Conservation (phyloP, 2,797 vertebrate genomes). For the Myotis daubentonii region DNA sequence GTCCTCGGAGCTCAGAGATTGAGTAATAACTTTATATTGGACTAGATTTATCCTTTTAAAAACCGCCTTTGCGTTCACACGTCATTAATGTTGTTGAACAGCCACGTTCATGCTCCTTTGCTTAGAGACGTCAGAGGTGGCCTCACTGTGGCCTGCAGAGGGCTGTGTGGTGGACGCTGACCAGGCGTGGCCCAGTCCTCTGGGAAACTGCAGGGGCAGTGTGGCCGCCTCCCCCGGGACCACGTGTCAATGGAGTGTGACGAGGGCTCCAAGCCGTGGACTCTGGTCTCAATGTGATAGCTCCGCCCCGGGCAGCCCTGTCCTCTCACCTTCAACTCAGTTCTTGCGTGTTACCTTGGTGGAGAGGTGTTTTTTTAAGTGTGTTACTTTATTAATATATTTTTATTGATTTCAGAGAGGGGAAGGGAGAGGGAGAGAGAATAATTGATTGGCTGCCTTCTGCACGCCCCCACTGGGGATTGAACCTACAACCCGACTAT, state of each 20-base stretch:
- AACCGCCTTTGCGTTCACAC: neutral
- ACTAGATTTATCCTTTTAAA: neutral
- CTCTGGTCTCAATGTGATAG: too few relatives aligned
- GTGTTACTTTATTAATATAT: too few relatives aligned
- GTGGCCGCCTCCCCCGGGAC: rapidly evolving
- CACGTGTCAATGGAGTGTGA: rapidly evolving
- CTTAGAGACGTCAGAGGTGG: neutral
- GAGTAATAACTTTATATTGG: neutral
- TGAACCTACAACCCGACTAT: too few relatives aligned
- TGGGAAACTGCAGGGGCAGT: neutral
- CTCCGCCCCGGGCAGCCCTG: neutral
- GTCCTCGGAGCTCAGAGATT: neutral
- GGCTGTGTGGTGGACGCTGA: neutral
- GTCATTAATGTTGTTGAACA: neutral
- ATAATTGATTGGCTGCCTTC: too few relatives aligned
- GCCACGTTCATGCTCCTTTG: neutral
- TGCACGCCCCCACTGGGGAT: too few relatives aligned
- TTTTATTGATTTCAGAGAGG: too few relatives aligned
- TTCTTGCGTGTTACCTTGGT: rapidly evolving
- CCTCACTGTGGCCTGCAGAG: neutral
- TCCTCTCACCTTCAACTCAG: neutral
- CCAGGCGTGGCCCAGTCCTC: neutral
- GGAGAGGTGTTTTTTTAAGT: too few relatives aligned
- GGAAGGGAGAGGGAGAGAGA: too few relatives aligned
- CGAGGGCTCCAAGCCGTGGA: rapidly evolving